Evolutionary conservation across 2,797 vertebrate genomes (phyloP), one percentile per base, ranked within the genome.

Genomic region (Eulemur rubriventer): DNA sequence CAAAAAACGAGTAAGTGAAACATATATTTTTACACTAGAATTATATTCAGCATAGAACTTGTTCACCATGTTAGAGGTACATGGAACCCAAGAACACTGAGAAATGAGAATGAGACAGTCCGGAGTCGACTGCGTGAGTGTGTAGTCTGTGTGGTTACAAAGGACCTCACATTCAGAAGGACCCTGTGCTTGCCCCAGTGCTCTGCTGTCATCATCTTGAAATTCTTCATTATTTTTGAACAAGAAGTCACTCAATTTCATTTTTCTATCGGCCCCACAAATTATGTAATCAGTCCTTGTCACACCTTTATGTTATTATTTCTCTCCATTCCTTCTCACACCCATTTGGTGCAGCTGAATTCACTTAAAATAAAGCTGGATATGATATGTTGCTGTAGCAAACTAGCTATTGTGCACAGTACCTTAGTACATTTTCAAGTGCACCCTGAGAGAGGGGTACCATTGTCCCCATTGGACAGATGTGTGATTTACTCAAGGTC

Each of bases 51-150:
- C 10, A 35, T 5, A 46, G 57, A 73, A 28, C 17, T 41, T 33
- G 14, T 1, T 92, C 33, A 78, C 33, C n/a, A 9, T 6, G 4
- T 46, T 70, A 46, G 72, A 76, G 46, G 46, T 22, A 5, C 22
- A 6, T 13, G 33, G 48, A 13, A 30, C 57, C 22, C 63, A 75
- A 7, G 26, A 18, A 2, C 13, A 18, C 14, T 26, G 33, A 87
- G 59, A 73, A 24, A 57, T 7, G 35, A 35, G 65, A 61, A 41
- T 7, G 17, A 24, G 30, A 18, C 59, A 70, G 17, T 18, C 33
- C 28, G 35, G 59, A 61, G 55, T 9, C 0, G 1, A 43, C 43
- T 50, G 88, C 9, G 0, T 20, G 30, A 20, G 1, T 10, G 1
- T 69, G 35, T 33, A n/a, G 7, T 43, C 59, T 69, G 16, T 22